Evolutionary conservation across 2,888 invertebrate genomes (phyloP), one percentile per base, ranked within the genome.

Genomic region (Lapara coniferarum): DNA sequence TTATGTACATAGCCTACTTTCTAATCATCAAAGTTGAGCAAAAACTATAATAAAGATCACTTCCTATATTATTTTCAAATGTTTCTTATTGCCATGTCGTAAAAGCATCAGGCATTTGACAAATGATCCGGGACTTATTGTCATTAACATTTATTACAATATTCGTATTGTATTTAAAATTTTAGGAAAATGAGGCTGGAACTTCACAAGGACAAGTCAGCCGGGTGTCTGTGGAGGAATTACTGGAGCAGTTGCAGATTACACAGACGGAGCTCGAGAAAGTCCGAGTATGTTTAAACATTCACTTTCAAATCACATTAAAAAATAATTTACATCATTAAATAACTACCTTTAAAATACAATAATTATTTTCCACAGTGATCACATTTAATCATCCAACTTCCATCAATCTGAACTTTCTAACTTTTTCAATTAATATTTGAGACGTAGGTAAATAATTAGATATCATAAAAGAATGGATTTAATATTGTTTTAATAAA

Each of bases 231-330:
- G 97, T 97, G 76, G 96, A 97, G 79, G 97, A 97, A 88, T 94
- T 98, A 80, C 93, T 97, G 81, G 96, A 96, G 86, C 97, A 97
- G 89, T 93, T 98, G 82, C 97, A 97, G 91, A 96, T 96, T 77
- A 97, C 97, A 46, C 97, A 97, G 93, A 96, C 96, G 56, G 97
- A 98, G 94, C 95, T 98, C 89, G 97, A 97, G 89, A 97, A 97
- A 91, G 95, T 98, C 85, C 96, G 97, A 96, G 97, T 97, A 94
- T 95, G 95, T 88, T 63, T 44, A 37, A 57, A 14, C 46, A 19
- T 56, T 63, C 63, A 63, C 12, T n/a, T 44, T 63, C 6, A 2
- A 8, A 19, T 25, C 49, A 63, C 63, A 63, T 46, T 49, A 16
- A 49, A 19, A 63, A 16, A 59, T 59, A 59, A 63, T 6, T 63